phyloP scores from a whole-genome alignment of 2,113 vertebrate genomes.

The Monopterus albus region DNA sequence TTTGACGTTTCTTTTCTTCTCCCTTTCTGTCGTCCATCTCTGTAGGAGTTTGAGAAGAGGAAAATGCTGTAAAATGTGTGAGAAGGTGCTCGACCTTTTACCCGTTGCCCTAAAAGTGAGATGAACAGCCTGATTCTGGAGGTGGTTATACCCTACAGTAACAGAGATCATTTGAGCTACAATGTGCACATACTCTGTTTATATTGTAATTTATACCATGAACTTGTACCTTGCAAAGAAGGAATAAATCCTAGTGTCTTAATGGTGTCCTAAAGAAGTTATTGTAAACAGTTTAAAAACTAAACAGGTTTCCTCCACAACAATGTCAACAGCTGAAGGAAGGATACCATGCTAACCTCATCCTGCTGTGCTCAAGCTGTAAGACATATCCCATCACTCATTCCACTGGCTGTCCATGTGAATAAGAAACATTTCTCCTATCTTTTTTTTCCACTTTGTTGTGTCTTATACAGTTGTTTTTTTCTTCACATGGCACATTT shows the following conservation, averaged over 20 bases:
- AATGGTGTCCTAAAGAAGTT: slow-evolving; percentile 43
- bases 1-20: slow-evolving; percentile 37
- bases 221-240: slow-evolving; percentile 67
- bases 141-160: slow-evolving; percentile 55
- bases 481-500: slow-evolving; percentile 23
- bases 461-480: slow-evolving; percentile 39
- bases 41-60: slow-evolving; percentile 86
- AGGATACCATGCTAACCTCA: slow-evolving; percentile 35
- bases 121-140: slow-evolving; percentile 59
- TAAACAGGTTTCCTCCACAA: slow-evolving; percentile 36
- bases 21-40: slow-evolving; percentile 50
- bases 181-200: slow-evolving; percentile 61
- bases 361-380: slow-evolving; percentile 53
- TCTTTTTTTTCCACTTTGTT: slow-evolving; percentile 40
- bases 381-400: slow-evolving; percentile 50
- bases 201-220: slow-evolving; percentile 70
- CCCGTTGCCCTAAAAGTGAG: slow-evolving; percentile 38
- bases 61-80: slow-evolving; percentile 81
- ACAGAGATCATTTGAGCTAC: slow-evolving; percentile 41
- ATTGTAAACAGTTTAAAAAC: slow-evolving; percentile 49
- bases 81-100: slow-evolving; percentile 40
- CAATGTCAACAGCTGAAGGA: slow-evolving; percentile 16
- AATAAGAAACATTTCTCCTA: slow-evolving; percentile 72
- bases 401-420: slow-evolving; percentile 62
- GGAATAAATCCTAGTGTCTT: slow-evolving; percentile 58